Conservation (phyloP, 2,113 vertebrate species). For the Nyctibius bracteatus region DNA sequence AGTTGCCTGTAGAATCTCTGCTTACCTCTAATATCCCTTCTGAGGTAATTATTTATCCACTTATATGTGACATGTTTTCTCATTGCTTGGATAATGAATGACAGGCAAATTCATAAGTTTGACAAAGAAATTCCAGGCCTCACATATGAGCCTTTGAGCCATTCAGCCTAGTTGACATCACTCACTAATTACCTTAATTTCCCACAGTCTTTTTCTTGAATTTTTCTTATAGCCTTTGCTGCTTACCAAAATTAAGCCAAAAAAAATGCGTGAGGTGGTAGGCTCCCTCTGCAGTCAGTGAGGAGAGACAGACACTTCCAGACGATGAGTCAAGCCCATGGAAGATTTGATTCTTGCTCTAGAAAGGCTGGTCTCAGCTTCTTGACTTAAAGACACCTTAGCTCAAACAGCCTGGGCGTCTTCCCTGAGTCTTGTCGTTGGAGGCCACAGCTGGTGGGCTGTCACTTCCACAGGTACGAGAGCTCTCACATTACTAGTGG, state of each 20-base stretch:
- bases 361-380: fast-evolving
- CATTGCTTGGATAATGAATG: neutral
- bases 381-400: neutral
- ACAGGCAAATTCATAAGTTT: neutral
- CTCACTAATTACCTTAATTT: neutral
- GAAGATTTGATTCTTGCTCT: neutral
- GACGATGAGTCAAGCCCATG: neutral
- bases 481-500: neutral
- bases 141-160: neutral
- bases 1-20: neutral
- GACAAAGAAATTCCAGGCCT: neutral
- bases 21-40: neutral
- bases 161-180: neutral
- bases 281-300: neutral
- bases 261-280: neutral
- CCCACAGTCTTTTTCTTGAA: neutral
- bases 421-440: neutral
- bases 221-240: neutral
- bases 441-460: neutral
- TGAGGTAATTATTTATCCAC: neutral
- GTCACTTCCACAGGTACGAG: neutral
- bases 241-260: neutral
- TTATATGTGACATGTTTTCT: neutral
- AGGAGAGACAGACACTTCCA: neutral
- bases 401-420: neutral